Base-by-base conservation (phyloP, 2,113 vertebrate genomes). In the Rhadina sibilatrix region DNA sequence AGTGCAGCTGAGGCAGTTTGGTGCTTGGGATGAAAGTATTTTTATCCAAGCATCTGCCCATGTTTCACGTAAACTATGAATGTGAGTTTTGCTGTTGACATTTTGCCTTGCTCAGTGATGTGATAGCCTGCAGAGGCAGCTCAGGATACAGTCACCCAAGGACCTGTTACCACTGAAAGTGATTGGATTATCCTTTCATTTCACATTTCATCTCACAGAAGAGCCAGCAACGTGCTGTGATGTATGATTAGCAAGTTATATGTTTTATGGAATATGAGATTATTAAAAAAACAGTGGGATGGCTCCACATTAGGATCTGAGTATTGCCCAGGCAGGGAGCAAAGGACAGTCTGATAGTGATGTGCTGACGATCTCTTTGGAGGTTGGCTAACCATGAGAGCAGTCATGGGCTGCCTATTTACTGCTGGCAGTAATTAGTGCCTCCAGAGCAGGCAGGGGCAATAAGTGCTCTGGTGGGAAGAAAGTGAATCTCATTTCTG, bases 401-500 rank as follows among this genome's bases (percentile, higher is more conserved):
- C 77, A 59, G 35, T 60, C 35, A 19, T 3, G 38, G 89, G 83
- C 83, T 93, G 90, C 53, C 70, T 44, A 12, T 75, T 89, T 57
- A 42, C 44, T 93, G 52, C 81, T 52, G 90, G 70, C 74, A 52
- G 5, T 90, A 94, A 96, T 95, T 95, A 90, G 92, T 30, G 47
- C 65, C 83, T 83, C 52, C 68, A 49, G 93, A 95, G 80, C 80
- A 87, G 60, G 33, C 86, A 74, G 56, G 89, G 85, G 46, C 79
- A 83, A 1, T 56, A 33, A 80, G 57, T 44, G 83, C 54, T 86
- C 92, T 94, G 85, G 30, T 83, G 79, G 85, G 91, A 84, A 81
- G 86, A 90, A 89, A 90, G 72, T 52, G 68, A 78, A 87, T 94
- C 93, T 96, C 28, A 60, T 95, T 94, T 94, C 89, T 95, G 72